These are phyloP conservation scores for Rhizoglyphus robini DNA, from an alignment of 1,140 invertebrate genomes.

Conservation along the genomic window DNA sequence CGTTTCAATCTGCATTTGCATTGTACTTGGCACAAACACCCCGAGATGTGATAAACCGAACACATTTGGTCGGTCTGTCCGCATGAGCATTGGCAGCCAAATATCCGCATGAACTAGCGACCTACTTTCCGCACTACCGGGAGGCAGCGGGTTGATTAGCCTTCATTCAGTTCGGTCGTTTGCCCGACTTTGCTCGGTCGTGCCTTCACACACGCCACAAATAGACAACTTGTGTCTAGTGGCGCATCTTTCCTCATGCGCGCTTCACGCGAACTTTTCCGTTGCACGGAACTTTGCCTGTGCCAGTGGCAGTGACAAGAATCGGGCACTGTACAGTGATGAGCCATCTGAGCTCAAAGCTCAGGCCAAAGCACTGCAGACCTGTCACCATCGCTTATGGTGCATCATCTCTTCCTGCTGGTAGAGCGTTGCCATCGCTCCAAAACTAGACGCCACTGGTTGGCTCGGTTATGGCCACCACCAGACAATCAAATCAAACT, in stretches of 20 bases:
- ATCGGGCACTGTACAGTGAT: not conserved
- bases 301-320: not conserved
- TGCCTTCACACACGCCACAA: not conserved
- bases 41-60: too few species aligned
- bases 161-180: constrained; percentile 8
- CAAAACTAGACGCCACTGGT: too few species aligned
- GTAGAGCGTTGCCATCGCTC: not conserved
- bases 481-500: too few species aligned
- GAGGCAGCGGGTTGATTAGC: constrained; percentile 15
- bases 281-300: not conserved
- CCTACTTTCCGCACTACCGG: constrained; percentile 9
- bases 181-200: constrained; percentile 4
- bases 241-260: constrained; percentile 8
- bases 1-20: too few species aligned
- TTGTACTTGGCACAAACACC: too few species aligned
- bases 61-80: not conserved
- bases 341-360: not conserved
- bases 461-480: too few species aligned
- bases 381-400: not conserved
- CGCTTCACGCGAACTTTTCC: not conserved
- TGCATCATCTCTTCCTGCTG: not conserved
- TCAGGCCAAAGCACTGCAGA: not conserved
- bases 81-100: constrained; percentile 5
- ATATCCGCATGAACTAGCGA: constrained; percentile 9
- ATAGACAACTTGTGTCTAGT: not conserved